A percentile compares a stretch with the other conserved stretches of the same genome.
Conservation (phyloP, 1,140 invertebrate genomes). For the Drosophila equinoxialis region DNA sequence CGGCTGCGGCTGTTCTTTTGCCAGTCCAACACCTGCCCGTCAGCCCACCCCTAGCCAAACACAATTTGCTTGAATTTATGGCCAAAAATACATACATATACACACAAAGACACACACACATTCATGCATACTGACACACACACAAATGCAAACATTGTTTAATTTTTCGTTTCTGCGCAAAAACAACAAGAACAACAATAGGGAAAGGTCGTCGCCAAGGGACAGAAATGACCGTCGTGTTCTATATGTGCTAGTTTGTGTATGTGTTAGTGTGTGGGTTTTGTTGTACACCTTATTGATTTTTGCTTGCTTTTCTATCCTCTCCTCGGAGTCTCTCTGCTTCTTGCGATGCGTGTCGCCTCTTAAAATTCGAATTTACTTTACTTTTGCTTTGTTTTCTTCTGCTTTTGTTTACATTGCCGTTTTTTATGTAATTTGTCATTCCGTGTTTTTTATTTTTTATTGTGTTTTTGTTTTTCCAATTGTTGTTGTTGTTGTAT, state of each 20-base stretch:
- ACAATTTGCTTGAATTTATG: slow-evolving; percentile 74
- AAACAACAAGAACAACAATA: slow-evolving; percentile 27
- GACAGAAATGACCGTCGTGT: slow-evolving; percentile 63
- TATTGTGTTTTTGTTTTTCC: slow-evolving; percentile 33
- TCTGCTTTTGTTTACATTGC: slow-evolving; percentile 74
- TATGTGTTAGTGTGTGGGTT: slow-evolving; percentile 3
- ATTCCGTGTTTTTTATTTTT: slow-evolving; percentile 35
- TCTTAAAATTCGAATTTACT: slow-evolving; percentile 69
- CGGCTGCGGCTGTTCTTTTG: slow-evolving; percentile 60
- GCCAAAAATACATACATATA: slow-evolving; percentile 69
- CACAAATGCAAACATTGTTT: slow-evolving; percentile 58
- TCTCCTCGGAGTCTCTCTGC: background rate
- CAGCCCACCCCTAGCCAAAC: background rate
- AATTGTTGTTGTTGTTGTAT: slow-evolving; percentile 42
- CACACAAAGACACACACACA: slow-evolving; percentile 25
- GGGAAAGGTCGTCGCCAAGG: slow-evolving; percentile 54
- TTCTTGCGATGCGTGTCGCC: slow-evolving; percentile 64
- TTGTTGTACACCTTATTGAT: slow-evolving; percentile 74
- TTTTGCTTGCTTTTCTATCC: slow-evolving; percentile 65
- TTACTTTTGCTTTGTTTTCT: slow-evolving; percentile 68
- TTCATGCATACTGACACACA: slow-evolving; percentile 6
- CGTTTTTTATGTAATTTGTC: slow-evolving; percentile 31
- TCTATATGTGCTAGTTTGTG: background rate
- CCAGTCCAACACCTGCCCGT: slow-evolving; percentile 61
- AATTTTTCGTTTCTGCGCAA: slow-evolving; percentile 68